Percentiles rank a stretch among this genome's conserved stretches.
These are phyloP conservation scores for Tachina fera DNA, from an alignment of 2,888 invertebrate genomes.

Conservation along the genomic window DNA sequence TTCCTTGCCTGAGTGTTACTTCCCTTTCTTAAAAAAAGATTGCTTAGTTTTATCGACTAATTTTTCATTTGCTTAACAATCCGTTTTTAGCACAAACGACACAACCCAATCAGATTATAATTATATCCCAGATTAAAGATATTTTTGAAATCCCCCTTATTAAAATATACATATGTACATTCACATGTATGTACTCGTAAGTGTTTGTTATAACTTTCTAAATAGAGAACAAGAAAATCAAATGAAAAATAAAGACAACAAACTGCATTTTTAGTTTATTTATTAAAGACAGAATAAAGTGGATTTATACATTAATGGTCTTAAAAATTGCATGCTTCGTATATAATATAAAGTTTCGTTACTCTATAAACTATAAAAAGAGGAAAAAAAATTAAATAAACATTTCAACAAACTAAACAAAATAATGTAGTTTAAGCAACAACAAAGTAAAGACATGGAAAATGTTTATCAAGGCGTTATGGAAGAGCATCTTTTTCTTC, in stretches of 20 bases:
- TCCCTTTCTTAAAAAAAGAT: too few species aligned
- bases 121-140: background rate
- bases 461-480: conserved; percentile 23
- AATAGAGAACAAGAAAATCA: background rate
- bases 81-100: too few species aligned
- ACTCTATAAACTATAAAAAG: conserved; percentile 8
- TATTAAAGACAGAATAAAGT: conserved; percentile 44
- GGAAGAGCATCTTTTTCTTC: background rate
- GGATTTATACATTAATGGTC: conserved; percentile 56
- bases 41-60: too few species aligned
- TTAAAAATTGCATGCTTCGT: conserved; percentile 25
- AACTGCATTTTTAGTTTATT: conserved; percentile 36
- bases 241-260: conserved; percentile 7
- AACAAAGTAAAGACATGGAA: conserved; percentile 6
- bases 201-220: conserved; percentile 25
- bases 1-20: too few species aligned
- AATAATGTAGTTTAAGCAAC: conserved; percentile 22
- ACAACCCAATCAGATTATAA: too few species aligned
- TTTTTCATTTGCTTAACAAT: too few species aligned
- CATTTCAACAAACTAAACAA: conserved; percentile 40
- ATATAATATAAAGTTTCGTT: conserved; percentile 20
- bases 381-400: conserved; percentile 31
- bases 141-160: background rate
- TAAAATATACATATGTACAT: background rate
- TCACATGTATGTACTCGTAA: background rate